Evolutionary conservation across 2,888 invertebrate genomes (phyloP).

Genomic region (Theretra japonica): DNA sequence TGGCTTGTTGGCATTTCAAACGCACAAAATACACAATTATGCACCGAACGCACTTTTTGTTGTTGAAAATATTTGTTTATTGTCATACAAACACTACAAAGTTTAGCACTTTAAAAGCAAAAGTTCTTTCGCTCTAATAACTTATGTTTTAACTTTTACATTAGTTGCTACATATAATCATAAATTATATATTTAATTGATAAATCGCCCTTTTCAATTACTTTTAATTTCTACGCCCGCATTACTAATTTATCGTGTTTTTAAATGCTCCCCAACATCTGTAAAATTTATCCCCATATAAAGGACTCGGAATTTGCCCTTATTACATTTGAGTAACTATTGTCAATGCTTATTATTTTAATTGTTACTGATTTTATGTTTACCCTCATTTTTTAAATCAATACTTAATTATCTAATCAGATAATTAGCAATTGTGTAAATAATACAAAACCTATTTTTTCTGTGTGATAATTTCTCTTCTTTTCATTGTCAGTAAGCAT

Average conservation of each 20-base stretch:
- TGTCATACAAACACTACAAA: background rate
- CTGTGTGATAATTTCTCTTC: too few relatives aligned
- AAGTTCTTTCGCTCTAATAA: background rate
- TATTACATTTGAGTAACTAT: background rate
- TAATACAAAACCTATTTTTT: too few relatives aligned
- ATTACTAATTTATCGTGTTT: background rate
- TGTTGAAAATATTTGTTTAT: background rate
- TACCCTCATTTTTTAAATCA: too few relatives aligned
- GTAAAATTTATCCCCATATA: background rate
- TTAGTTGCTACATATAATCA: background rate
- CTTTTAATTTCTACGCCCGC: background rate
- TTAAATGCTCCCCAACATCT: background rate
- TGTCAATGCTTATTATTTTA: too few relatives aligned
- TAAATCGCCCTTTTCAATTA: background rate
- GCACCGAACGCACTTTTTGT: background rate
- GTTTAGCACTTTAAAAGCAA: background rate
- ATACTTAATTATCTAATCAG: too few relatives aligned
- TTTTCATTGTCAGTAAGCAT: too few relatives aligned
- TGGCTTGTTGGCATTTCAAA: slow-evolving; percentile 30
- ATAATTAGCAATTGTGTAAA: too few relatives aligned
- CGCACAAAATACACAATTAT: background rate
- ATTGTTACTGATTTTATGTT: too few relatives aligned
- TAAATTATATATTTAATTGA: background rate
- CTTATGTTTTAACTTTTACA: too few relatives aligned
- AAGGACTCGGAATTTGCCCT: background rate